Evolutionary conservation across 92 coral and sea anemone genomes (phyloP).

Genomic region (Metridium senile): DNA sequence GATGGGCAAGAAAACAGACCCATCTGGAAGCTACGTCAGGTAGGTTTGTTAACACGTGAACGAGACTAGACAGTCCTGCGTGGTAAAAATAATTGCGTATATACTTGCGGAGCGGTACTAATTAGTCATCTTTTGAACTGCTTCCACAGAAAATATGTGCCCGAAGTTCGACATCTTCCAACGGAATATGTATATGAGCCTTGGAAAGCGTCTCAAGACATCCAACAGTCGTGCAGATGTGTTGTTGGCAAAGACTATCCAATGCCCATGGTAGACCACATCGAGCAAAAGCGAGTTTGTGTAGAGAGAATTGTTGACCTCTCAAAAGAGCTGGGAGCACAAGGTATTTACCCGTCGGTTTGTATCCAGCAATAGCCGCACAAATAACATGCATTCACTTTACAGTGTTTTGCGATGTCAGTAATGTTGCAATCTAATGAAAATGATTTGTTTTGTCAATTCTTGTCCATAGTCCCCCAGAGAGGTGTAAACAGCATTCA

Average conservation of each 20-base stretch:
- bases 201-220: neutral
- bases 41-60: too few relatives aligned
- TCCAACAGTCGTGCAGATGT: neutral
- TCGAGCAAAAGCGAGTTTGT: neutral
- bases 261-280: neutral
- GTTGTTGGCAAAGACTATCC: neutral
- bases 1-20: conserved; percentile 64
- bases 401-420: too few relatives aligned
- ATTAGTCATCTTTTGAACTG: neutral
- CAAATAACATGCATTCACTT: too few relatives aligned
- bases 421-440: too few relatives aligned
- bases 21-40: conserved; percentile 67
- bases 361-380: too few relatives aligned
- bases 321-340: neutral
- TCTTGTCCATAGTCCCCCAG: too few relatives aligned
- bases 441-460: too few relatives aligned
- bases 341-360: too few relatives aligned
- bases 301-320: neutral
- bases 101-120: neutral
- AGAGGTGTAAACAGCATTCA: conserved; percentile 78
- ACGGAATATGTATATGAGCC: neutral
- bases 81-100: neutral
- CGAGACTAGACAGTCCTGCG: neutral
- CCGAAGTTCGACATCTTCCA: neutral
- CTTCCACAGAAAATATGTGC: neutral